Percentiles rank a stretch among this genome's conserved stretches.
Evolutionary conservation across 1,140 invertebrate genomes (phyloP).

Genomic region (Pygmarrhopalites habei): DNA sequence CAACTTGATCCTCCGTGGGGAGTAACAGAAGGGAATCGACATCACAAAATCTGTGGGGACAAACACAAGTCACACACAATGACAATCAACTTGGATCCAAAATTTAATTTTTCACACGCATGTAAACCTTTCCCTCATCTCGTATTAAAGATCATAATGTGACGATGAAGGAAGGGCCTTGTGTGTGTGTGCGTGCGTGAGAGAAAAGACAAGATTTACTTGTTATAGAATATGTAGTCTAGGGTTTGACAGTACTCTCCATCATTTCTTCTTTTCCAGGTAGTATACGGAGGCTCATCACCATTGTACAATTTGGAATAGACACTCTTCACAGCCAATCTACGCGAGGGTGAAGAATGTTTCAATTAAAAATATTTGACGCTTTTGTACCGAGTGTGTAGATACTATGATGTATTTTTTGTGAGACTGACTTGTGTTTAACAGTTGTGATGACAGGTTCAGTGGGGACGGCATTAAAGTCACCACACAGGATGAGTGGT

Average conservation of each 20-base stretch:
- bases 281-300: slow-evolving; percentile 62
- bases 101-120: not conserved
- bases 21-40: slow-evolving; percentile 57
- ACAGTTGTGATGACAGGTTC: slow-evolving; percentile 64
- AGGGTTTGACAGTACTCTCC: slow-evolving; percentile 67
- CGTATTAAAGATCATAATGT: no score
- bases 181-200: not conserved
- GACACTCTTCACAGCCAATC: slow-evolving; percentile 43
- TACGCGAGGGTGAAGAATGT: no score
- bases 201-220: slow-evolving; percentile 40
- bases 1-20: slow-evolving; percentile 58
- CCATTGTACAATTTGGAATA: slow-evolving; percentile 41
- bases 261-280: slow-evolving; percentile 68
- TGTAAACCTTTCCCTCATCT: no score
- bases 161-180: not conserved
- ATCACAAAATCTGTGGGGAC: slow-evolving; percentile 44
- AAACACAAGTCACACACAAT: not conserved
- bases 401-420: not conserved
- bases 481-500: slow-evolving; percentile 63
- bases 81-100: not conserved
- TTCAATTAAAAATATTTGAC: slow-evolving; percentile 1
- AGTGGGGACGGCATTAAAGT: slow-evolving; percentile 69
- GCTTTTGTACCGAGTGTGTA: not conserved
- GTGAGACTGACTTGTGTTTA: slow-evolving; percentile 40
- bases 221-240: slow-evolving; percentile 69